Conservation (phyloP, 2,888 invertebrate species). For the Nemotelus pantherinus region DNA sequence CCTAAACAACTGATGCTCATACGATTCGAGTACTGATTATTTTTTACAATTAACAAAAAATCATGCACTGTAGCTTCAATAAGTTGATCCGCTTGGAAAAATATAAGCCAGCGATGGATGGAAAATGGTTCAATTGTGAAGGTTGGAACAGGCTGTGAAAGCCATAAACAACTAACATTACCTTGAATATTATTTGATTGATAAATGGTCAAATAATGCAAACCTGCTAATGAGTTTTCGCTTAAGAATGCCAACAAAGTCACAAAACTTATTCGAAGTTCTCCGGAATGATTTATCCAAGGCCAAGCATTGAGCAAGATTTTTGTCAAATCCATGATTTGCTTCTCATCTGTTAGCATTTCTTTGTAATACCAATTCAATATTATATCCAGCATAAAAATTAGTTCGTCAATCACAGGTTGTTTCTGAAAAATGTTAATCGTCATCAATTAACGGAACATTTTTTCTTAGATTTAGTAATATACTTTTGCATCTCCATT, state of each 20-base stretch:
- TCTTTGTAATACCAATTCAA: constrained; percentile 59
- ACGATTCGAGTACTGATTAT: too few relatives aligned
- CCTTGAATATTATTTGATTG: too few relatives aligned
- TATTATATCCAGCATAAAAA: constrained; percentile 57
- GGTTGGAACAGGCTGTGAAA: too few relatives aligned
- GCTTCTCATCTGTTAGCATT: constrained; percentile 55
- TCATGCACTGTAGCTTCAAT: too few relatives aligned
- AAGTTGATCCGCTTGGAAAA: too few relatives aligned
- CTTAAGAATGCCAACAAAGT: constrained; percentile 57
- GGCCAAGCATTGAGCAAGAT: constrained; percentile 59
- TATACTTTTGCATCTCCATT: constrained; percentile 57
- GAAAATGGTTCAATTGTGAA: too few relatives aligned
- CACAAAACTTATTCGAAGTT: constrained; percentile 56
- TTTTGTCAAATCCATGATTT: constrained; percentile 54
- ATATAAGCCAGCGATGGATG: too few relatives aligned
- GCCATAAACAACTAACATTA: too few relatives aligned
- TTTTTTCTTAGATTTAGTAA: neutral
- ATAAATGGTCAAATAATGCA: neutral
- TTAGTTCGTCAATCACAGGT: constrained; percentile 57
- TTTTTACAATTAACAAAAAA: too few relatives aligned
- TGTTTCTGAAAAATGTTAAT: constrained; percentile 51
- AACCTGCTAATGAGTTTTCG: constrained; percentile 58
- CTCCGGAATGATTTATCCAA: constrained; percentile 60
- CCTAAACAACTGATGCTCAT: too few relatives aligned
- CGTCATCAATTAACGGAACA: neutral